Percentiles rank a stretch among this genome's conserved stretches.
Evolutionary conservation across 2,113 vertebrate genomes (phyloP).

Genomic region (Chamaea fasciata): DNA sequence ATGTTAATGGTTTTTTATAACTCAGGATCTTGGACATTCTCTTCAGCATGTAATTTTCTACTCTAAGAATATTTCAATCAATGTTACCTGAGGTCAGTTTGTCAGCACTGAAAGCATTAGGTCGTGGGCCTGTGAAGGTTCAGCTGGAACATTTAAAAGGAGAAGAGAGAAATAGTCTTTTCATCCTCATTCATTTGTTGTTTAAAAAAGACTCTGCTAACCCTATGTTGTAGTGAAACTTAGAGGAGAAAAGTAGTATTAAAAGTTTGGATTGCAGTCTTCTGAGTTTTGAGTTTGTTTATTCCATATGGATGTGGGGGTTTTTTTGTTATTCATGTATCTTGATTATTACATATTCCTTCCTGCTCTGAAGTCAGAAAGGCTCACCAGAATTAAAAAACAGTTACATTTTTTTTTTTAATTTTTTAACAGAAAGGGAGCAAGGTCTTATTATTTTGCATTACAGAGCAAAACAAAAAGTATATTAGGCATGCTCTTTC

Average conservation of each 20-base stretch:
- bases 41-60: neutral
- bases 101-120: neutral
- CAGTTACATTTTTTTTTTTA: neutral
- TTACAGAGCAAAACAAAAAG: neutral
- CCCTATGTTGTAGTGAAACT: neutral
- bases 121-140: neutral
- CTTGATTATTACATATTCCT: neutral
- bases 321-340: neutral
- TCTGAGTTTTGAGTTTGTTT: neutral
- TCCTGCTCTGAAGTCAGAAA: neutral
- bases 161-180: neutral
- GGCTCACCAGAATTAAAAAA: neutral
- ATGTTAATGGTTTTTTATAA: neutral
- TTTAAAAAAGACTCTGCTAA: neutral
- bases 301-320: neutral
- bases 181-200: neutral
- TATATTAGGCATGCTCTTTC: neutral
- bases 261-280: neutral
- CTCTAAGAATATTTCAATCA: neutral
- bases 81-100: neutral
- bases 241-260: neutral
- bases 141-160: neutral
- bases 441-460: neutral
- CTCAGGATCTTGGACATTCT: neutral
- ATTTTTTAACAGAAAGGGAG: neutral